phyloP scores from a whole-genome alignment of 2,888 invertebrate species.

The Molanna angustata region DNA sequence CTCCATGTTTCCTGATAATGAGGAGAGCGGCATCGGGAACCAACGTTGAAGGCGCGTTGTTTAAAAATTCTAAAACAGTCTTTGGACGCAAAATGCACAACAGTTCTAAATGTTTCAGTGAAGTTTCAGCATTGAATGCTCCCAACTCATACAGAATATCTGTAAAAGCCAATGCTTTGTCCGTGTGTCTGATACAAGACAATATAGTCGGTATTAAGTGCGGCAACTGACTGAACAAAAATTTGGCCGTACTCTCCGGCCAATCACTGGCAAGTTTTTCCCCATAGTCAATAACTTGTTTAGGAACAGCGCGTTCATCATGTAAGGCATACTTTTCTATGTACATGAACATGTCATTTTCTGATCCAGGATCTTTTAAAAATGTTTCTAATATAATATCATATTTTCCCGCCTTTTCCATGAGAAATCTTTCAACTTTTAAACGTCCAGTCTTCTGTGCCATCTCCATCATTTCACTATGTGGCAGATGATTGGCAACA shows the following conservation, averaged over 20 bases:
- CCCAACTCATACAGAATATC: constrained; percentile 40
- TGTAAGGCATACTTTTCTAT: constrained; percentile 28
- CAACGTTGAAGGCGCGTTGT: constrained; percentile 41
- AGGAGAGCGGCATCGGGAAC: constrained; percentile 47
- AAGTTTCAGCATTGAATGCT: constrained; percentile 40
- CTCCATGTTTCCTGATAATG: constrained; percentile 41
- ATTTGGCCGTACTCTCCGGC: constrained; percentile 38
- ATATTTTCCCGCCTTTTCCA: constrained; percentile 25
- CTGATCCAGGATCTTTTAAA: constrained; percentile 26
- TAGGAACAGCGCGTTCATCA: constrained; percentile 25
- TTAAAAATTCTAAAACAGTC: constrained; percentile 41
- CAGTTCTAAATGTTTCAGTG: constrained; percentile 41
- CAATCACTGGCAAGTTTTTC: constrained; percentile 23
- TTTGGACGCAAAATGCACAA: constrained; percentile 40
- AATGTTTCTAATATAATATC: constrained; percentile 30
- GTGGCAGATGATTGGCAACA: constrained; percentile 31
- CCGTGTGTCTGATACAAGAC: constrained; percentile 34
- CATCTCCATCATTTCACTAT: constrained; percentile 28
- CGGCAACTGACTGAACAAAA: constrained; percentile 39
- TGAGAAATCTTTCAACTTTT: constrained; percentile 27
- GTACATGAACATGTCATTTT: constrained; percentile 30
- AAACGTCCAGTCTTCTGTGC: constrained; percentile 22
- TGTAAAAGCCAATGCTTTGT: constrained; percentile 40
- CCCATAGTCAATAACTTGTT: constrained; percentile 23
- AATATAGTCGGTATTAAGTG: constrained; percentile 37